Percentiles rank a stretch among this genome's conserved stretches.
phyloP scores from a whole-genome alignment of 2,113 vertebrate species.

The Corvus hawaiiensis region DNA sequence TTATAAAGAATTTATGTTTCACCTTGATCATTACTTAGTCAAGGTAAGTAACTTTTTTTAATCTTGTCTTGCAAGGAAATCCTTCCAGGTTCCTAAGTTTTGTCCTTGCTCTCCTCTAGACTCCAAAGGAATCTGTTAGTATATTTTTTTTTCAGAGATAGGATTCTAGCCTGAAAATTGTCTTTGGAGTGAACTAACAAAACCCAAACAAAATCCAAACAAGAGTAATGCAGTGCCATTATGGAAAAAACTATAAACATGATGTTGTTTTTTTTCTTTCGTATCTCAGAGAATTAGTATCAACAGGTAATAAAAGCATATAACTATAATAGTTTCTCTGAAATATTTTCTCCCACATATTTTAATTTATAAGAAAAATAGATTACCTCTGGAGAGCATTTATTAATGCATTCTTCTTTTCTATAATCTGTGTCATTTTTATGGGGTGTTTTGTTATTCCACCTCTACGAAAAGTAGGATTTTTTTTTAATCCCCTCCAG shows the following conservation, averaged over 20 bases:
- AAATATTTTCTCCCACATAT: background rate
- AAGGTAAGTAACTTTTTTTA: background rate
- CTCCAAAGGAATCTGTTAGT: background rate
- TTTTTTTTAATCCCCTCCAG: background rate
- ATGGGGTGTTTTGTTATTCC: background rate
- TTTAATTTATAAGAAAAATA: background rate
- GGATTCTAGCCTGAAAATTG: background rate
- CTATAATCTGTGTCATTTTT: background rate
- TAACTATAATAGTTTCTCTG: background rate
- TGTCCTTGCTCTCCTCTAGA: background rate
- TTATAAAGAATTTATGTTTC: background rate
- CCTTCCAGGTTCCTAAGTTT: background rate
- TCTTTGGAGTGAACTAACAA: background rate
- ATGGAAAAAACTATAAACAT: background rate
- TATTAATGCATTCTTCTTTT: background rate
- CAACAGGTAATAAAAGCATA: constrained; percentile 18
- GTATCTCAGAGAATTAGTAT: background rate
- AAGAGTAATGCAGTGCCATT: background rate
- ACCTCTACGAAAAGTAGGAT: background rate
- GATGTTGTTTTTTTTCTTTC: background rate
- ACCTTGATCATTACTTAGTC: background rate
- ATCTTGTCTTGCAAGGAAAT: background rate
- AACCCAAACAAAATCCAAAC: background rate
- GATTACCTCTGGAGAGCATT: background rate
- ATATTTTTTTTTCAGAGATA: background rate